These are phyloP conservation scores for Agriopis aurantiaria DNA, from an alignment of 2,888 invertebrate genomes.

Conservation along the genomic window DNA sequence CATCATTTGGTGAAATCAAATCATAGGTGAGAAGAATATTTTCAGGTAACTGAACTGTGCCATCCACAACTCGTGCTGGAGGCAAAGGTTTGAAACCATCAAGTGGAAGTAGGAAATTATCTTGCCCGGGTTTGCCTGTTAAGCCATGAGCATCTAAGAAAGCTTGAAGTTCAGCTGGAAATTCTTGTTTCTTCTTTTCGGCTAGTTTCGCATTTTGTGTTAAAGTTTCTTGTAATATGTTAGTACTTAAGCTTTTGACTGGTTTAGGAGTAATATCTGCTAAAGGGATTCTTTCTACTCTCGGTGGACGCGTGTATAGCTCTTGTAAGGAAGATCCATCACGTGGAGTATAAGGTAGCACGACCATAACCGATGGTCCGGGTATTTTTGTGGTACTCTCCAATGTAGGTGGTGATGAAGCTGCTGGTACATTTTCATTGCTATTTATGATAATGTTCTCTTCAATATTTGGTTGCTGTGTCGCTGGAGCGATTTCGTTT, in stretches of 20 bases:
- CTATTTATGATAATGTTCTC: constrained; percentile 50
- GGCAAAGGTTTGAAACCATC: constrained; percentile 82
- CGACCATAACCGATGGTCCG: constrained; percentile 87
- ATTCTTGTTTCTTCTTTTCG: constrained; percentile 58
- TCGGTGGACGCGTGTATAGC: constrained; percentile 88
- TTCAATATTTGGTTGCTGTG: constrained; percentile 46
- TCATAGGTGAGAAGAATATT: constrained; percentile 78
- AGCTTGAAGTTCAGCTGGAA: constrained; percentile 74
- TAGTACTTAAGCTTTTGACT: constrained; percentile 50
- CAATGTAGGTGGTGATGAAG: constrained; percentile 49
- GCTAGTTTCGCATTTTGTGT: constrained; percentile 59
- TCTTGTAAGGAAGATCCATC: constrained; percentile 87
- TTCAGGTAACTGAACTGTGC: constrained; percentile 76
- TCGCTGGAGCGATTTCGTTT: constrained; percentile 61
- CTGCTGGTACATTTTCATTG: constrained; percentile 46
- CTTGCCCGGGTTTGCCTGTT: constrained; percentile 70
- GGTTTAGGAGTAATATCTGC: constrained; percentile 66
- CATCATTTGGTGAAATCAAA: constrained; percentile 66
- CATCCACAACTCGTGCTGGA: constrained; percentile 72
- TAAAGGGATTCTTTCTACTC: constrained; percentile 84
- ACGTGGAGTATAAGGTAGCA: constrained; percentile 88
- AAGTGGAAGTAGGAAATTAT: constrained; percentile 75
- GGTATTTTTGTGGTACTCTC: constrained; percentile 67
- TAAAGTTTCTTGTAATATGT: constrained; percentile 57
- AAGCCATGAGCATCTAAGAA: constrained; percentile 77